Base-by-base conservation (phyloP, 2,888 invertebrate genomes). In the Cybosia mesomella region DNA sequence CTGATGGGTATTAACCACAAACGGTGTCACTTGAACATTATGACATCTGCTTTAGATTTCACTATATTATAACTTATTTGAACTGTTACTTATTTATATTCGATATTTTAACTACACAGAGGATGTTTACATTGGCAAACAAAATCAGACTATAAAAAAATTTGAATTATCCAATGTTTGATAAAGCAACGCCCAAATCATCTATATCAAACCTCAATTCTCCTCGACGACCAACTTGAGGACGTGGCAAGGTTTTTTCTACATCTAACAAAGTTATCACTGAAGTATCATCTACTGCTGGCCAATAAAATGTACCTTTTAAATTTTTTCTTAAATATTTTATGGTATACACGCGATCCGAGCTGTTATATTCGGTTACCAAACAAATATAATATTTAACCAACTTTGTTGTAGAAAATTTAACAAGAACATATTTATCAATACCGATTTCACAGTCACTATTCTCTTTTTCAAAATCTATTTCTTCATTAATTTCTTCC, bases 401-500 rank as follows among this genome's bases (percentile, higher is more conserved):
- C 24, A 69, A 69, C 55, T 69, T 69, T 63, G 43, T n/a, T 53
- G 66, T 66, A 28, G 66, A 10, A 69, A 66, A 69, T 63, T 69
- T 69, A 39, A 70, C 66, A 63, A 70, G 58, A 39, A 70, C 66
- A 66, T 70, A 69, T 62, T 36, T 70, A 70, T 39, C 63, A 39
- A 70, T 58, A 70, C 69, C 58, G 22, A 66, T 70, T 70, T 63
- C 63, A 66, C 32, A 61, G 34, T 61, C 54, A 58, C 36, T 36
- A 53, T 65, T 54, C 49, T 58, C 69, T 63, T 65, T 68, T 57
- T 68, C 68, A 61, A 22, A n/a, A 61, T 66, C 69, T 55, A 68
- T 32, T 64, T 72, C 63, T 63, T 66, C 68, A 64, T 68, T 54
- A n/a, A 71, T 64, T 71, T 71, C 64, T 67, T 64, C 68, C 61